Percentiles rank a stretch among this genome's conserved stretches.
Conservation (phyloP, 2,888 invertebrate species). For the Drosophila gaucha region DNA sequence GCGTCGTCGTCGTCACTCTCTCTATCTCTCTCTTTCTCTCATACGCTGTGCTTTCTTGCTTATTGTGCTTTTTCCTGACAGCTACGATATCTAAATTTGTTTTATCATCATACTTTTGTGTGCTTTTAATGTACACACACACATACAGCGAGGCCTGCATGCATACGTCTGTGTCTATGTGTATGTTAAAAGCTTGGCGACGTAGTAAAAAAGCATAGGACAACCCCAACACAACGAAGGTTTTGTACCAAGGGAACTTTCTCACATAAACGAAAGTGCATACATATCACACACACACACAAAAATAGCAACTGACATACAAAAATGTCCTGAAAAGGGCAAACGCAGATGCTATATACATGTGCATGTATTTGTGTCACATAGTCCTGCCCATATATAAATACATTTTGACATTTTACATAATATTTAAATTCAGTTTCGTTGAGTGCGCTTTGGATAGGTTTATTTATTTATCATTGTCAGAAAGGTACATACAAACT, state of each 20-base stretch:
- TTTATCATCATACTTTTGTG: constrained; percentile 48
- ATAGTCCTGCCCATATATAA: background rate
- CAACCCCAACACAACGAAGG: constrained; percentile 47
- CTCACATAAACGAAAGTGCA: constrained; percentile 41
- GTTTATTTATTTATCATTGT: constrained; percentile 42
- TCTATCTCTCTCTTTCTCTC: constrained; percentile 1
- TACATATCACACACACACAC: constrained; percentile 16
- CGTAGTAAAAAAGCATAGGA: constrained; percentile 50
- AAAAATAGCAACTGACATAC: constrained; percentile 2
- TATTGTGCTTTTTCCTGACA: constrained; percentile 36
- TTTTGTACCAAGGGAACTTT: constrained; percentile 18
- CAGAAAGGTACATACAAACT: constrained; percentile 28
- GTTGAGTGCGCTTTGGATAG: constrained; percentile 5
- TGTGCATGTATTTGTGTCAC: constrained; percentile 4
- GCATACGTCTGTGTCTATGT: constrained; percentile 3
- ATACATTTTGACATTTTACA: constrained; percentile 3
- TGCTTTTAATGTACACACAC: constrained; percentile 30
- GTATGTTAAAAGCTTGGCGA: constrained; percentile 32
- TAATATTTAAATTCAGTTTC: constrained; percentile 1
- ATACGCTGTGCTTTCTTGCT: background rate
- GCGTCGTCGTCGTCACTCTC: constrained; percentile 15
- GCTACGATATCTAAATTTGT: constrained; percentile 41
- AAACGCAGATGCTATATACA: constrained; percentile 4
- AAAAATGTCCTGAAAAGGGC: constrained; percentile 30
- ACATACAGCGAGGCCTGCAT: constrained; percentile 15